Evolutionary conservation across 2,113 vertebrate genomes (phyloP).

Genomic region (Ardeotis arabs): DNA sequence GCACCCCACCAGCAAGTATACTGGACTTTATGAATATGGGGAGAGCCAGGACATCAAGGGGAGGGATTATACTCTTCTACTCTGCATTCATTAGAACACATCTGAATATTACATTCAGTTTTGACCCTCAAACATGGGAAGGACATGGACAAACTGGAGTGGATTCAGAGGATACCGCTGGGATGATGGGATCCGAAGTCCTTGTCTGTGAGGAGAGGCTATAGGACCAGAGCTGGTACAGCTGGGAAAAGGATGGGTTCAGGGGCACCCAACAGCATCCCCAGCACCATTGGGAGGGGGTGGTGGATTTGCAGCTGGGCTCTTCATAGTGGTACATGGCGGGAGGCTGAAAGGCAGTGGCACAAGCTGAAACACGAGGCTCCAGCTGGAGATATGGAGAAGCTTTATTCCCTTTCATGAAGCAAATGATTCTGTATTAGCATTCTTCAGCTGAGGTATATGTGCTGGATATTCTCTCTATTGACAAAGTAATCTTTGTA

Average conservation of each 20-base stretch:
- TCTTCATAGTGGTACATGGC: not conserved
- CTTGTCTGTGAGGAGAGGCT: not conserved
- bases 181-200: not conserved
- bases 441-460: not conserved
- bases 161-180: not conserved
- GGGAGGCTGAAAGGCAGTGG: not conserved
- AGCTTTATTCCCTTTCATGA: not conserved
- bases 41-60: too few species aligned
- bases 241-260: not conserved
- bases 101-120: too few species aligned
- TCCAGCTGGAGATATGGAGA: not conserved
- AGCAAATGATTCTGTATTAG: not conserved
- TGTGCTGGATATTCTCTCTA: not conserved
- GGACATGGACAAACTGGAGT: not conserved
- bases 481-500: not conserved
- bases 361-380: not conserved
- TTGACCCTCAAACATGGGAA: not conserved
- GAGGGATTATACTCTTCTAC: too few species aligned
- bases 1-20: too few species aligned
- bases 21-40: too few species aligned
- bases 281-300: fast-evolving
- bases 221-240: not conserved
- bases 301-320: not conserved
- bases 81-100: too few species aligned
- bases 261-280: not conserved